A percentile compares a stretch with the other conserved stretches of the same genome.
phyloP scores from a whole-genome alignment of 2,113 vertebrate genomes.

The Serinus canaria region DNA sequence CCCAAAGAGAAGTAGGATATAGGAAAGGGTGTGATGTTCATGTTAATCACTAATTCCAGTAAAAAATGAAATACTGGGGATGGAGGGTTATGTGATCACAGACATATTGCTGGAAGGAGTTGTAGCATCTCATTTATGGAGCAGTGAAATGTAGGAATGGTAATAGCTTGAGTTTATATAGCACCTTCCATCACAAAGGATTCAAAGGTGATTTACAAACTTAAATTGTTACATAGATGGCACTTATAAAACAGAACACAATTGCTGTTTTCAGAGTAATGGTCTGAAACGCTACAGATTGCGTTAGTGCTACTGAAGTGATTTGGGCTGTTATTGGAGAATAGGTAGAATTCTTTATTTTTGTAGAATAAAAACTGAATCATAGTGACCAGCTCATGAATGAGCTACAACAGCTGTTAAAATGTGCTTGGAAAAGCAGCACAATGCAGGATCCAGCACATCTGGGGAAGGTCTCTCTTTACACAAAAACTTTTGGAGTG shows the following conservation, averaged over 20 bases:
- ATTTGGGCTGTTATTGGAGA: constrained; percentile 2
- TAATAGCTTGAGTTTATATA: constrained; percentile 33
- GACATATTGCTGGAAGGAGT: background rate
- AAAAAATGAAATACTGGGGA: background rate
- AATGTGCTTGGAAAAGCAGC: background rate
- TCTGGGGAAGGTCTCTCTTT: background rate
- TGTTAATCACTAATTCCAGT: constrained; percentile 33
- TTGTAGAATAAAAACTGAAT: background rate
- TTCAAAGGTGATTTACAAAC: constrained; percentile 59
- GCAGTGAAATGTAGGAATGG: constrained; percentile 38
- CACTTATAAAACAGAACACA: constrained; percentile 43
- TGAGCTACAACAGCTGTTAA: background rate
- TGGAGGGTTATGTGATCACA: background rate
- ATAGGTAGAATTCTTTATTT: constrained; percentile 34
- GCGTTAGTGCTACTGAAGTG: background rate
- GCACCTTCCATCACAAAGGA: constrained; percentile 39
- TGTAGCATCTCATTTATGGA: constrained; percentile 17
- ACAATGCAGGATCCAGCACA: background rate
- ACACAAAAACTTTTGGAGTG: background rate
- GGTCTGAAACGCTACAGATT: constrained; percentile 31
- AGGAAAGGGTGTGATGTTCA: background rate
- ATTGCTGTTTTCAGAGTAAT: constrained; percentile 34
- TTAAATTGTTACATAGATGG: constrained; percentile 37
- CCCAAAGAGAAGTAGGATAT: background rate
- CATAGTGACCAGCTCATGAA: background rate